phyloP scores from a whole-genome alignment of 2,888 invertebrate genomes.

The Napeogenes sylphis region DNA sequence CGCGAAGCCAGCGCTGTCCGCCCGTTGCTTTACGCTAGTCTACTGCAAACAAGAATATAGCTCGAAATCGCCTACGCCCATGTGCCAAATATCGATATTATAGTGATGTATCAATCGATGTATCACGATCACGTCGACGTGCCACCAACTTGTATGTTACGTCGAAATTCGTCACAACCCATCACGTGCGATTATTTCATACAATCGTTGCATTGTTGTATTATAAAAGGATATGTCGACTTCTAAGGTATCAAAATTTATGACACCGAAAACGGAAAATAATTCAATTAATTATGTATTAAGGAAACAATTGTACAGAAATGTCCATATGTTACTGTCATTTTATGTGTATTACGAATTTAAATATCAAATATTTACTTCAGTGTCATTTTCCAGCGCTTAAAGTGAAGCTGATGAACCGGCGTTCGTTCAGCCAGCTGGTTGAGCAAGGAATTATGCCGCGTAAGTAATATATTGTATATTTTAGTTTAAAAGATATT shows the following conservation, averaged over 20 bases:
- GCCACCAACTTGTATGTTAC: conserved; percentile 46
- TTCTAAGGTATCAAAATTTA: background rate
- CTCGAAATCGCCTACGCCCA: conserved; percentile 58
- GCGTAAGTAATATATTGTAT: conserved; percentile 84
- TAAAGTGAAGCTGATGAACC: conserved; percentile 96
- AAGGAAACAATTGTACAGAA: too few relatives aligned
- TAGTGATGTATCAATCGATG: conserved; percentile 53
- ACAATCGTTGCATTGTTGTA: conserved; percentile 52
- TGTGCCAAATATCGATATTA: conserved; percentile 52
- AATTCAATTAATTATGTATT: too few relatives aligned
- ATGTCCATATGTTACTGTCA: too few relatives aligned
- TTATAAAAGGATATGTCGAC: conserved; percentile 40
- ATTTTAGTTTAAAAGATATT: conserved; percentile 10
- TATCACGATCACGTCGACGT: conserved; percentile 53
- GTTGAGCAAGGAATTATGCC: conserved; percentile 99
- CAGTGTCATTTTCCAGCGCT: conserved; percentile 81
- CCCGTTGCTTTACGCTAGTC: conserved; percentile 59
- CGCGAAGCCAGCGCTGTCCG: conserved; percentile 69
- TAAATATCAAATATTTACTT: too few relatives aligned
- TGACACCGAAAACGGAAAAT: too few relatives aligned
- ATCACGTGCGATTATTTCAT: conserved; percentile 50
- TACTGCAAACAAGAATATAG: conserved; percentile 63
- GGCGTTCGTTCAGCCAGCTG: conserved; percentile 95
- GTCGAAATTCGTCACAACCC: conserved; percentile 64
- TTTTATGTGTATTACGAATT: too few relatives aligned